phyloP scores from a whole-genome alignment of 2,797 vertebrate species.

The Neopelma chrysocephalum region DNA sequence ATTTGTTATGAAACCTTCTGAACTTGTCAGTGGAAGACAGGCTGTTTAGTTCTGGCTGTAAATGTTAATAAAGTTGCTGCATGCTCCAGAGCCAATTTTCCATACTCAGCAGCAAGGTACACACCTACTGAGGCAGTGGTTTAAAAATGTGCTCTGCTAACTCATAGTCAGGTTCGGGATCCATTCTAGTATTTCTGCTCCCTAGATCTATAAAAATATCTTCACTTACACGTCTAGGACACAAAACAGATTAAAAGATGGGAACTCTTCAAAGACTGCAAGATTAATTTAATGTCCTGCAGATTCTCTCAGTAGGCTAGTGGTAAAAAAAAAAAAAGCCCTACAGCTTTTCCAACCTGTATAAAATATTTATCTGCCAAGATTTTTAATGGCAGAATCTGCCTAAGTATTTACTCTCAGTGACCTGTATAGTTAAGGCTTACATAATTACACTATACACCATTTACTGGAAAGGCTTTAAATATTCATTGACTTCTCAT shows the following conservation, averaged over 20 bases:
- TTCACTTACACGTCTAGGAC: background rate
- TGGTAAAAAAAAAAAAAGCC: background rate
- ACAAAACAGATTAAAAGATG: conserved; percentile 23
- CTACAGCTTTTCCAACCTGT: conserved; percentile 12
- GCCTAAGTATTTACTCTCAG: conserved; percentile 37
- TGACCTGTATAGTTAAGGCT: conserved; percentile 46
- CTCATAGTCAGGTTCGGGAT: background rate
- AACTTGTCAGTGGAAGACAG: background rate
- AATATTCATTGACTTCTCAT: conserved; percentile 61
- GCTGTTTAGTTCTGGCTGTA: conserved; percentile 9
- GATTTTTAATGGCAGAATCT: conserved; percentile 53
- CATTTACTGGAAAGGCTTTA: conserved; percentile 60
- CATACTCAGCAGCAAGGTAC: background rate
- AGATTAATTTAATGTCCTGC: conserved; percentile 48
- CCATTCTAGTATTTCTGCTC: background rate
- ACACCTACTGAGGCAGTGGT: background rate
- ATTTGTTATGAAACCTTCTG: conserved; percentile 15
- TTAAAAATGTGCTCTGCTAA: conserved; percentile 8
- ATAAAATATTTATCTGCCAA: conserved; percentile 54
- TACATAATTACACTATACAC: conserved; percentile 53
- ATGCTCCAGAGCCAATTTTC: background rate
- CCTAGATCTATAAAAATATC: background rate
- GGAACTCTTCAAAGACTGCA: conserved; percentile 18
- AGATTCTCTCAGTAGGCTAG: conserved; percentile 26
- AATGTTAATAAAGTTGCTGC: background rate